Base-by-base conservation (phyloP, 2,888 invertebrate species). In the Lithodes maja region DNA sequence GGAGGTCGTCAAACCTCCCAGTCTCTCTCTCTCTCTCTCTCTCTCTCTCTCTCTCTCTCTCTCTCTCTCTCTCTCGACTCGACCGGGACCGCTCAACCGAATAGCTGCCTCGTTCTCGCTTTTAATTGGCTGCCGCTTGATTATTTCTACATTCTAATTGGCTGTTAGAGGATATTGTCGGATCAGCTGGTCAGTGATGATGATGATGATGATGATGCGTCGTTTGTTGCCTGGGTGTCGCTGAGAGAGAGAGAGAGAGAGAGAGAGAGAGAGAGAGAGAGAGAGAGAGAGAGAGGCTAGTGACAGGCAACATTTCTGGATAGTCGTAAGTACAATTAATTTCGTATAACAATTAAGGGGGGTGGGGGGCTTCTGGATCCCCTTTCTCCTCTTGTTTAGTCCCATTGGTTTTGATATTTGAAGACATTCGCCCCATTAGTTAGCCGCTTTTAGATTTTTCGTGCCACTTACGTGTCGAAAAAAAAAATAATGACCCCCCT, bases 131-230 rank as follows among this genome's bases (percentile, higher is more conserved):
- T 71, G 15, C 71, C 9, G 71, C 71, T 71, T 71, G 71, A 71
- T 71, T 71, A 71, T 71, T 71, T 71, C 71, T 71, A n/a, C 17
- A 71, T 71, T 71, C 12, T 71, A 71, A 71, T 71, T 71, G 71
- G 71, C 71, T 71, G 71, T 71, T 71, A 71, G 71, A 71, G 71
- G 71, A 71, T 71, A 71, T 71, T 71, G 71, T 3, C 71, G 71
- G 71, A 71, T 71, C 71, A 71, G 17, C 71, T 71, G 15, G 3
- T n/a, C 15, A 71, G n/a, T 71, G 71, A 71, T 33, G 33, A 33
- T 33, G 33, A 33, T 33, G 33, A 33, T 33, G 33, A 33, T 33
- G 33, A 33, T 33, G 33, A 33, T 71, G 17, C 7, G 71, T 71
- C n/a, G 71, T 71, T 71, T n/a, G 71, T n/a, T 71, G 17, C 71